phyloP scores from a whole-genome alignment of 2,113 vertebrate species.

The Prolemur simus region DNA sequence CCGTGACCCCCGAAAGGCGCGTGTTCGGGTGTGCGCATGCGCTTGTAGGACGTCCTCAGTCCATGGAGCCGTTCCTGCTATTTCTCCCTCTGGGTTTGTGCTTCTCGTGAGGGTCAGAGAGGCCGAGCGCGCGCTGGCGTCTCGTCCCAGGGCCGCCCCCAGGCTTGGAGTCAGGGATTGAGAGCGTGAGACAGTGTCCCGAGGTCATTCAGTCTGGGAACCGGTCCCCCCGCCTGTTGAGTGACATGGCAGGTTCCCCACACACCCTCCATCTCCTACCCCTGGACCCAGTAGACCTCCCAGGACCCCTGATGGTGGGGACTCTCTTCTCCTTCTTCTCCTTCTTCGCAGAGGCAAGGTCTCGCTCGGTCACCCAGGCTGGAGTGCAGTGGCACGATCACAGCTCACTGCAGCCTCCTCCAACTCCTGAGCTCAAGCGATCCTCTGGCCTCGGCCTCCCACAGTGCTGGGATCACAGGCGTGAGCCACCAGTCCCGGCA shows the following conservation, averaged over 20 bases:
- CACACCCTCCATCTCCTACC: neutral
- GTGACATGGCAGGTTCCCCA: neutral
- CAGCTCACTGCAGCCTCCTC: too few species aligned
- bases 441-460: too few species aligned
- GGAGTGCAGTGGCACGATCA: too few species aligned
- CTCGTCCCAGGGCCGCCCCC: neutral
- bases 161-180: neutral
- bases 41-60: neutral
- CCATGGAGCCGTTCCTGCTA: neutral
- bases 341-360: too few species aligned
- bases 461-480: too few species aligned
- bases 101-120: neutral
- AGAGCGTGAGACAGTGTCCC: neutral
- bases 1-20: neutral
- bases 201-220: neutral
- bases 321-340: neutral
- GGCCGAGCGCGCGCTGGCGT: neutral
- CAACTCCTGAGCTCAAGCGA: too few species aligned
- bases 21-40: too few species aligned
- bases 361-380: neutral
- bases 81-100: neutral
- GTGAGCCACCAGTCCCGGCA: too few species aligned
- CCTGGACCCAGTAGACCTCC: too few species aligned
- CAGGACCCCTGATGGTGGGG: neutral
- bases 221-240: neutral